A percentile compares a stretch with the other conserved stretches of the same genome.
Evolutionary conservation across 2,888 invertebrate species (phyloP).

Genomic region (Scrobipalpa costella): DNA sequence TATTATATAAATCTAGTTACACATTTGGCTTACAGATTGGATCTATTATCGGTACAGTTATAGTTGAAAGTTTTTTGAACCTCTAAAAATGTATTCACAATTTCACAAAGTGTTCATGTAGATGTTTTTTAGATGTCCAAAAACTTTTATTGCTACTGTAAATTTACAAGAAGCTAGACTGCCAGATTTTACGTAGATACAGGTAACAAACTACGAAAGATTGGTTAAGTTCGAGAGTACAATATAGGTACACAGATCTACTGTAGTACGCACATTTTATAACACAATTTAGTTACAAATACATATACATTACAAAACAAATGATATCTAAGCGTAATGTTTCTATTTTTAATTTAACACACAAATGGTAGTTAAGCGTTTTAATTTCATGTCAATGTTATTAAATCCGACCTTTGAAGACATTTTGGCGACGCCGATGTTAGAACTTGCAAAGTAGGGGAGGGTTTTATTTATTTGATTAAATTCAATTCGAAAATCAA

Average conservation of each 20-base stretch:
- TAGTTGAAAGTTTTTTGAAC: conserved; percentile 27
- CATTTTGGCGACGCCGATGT: conserved; percentile 30
- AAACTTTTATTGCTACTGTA: conserved; percentile 21
- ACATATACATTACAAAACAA: conserved; percentile 68
- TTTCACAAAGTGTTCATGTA: no score
- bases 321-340: conserved; percentile 76
- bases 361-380: conserved; percentile 72
- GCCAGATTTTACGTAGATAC: conserved; percentile 47
- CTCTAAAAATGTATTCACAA: not conserved
- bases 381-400: conserved; percentile 55
- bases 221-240: conserved; percentile 55
- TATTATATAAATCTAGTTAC: conserved; percentile 59
- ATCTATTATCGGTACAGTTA: conserved; percentile 39
- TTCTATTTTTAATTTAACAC: conserved; percentile 73
- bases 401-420: conserved; percentile 44
- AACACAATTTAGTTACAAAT: conserved; percentile 74
- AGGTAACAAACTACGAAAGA: conserved; percentile 63
- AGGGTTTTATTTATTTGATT: not conserved
- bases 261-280: conserved; percentile 73
- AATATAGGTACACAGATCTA: conserved; percentile 71
- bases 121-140: conserved; percentile 1
- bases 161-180: conserved; percentile 44
- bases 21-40: conserved; percentile 47
- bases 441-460: conserved; percentile 6
- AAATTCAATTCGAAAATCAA: not conserved